phyloP scores from a whole-genome alignment of 1,140 invertebrate species.

The Stenopsyche tienmushanensis region DNA sequence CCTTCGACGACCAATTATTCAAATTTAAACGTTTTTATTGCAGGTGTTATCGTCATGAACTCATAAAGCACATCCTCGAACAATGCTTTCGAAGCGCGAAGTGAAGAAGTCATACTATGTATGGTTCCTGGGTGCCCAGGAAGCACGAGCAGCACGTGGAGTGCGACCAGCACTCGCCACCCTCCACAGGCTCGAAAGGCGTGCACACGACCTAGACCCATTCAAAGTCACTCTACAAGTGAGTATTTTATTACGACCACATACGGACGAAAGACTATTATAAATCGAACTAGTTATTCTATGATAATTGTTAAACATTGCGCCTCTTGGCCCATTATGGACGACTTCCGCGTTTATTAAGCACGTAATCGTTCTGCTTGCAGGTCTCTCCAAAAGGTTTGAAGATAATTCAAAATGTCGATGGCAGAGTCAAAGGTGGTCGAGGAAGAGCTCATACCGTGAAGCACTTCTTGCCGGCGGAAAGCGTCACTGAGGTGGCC shows the following conservation, averaged over 20 bases:
- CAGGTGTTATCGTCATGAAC: too few relatives aligned
- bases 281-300: too few relatives aligned
- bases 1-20: too few relatives aligned
- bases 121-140: slow-evolving; percentile 95
- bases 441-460: slow-evolving; percentile 64
- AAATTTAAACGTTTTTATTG: too few relatives aligned
- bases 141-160: slow-evolving; percentile 85
- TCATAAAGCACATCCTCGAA: neutral
- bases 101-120: slow-evolving; percentile 98
- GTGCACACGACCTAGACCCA: slow-evolving; percentile 83
- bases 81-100: slow-evolving; percentile 65
- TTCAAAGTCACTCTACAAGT: slow-evolving; percentile 90
- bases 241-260: slow-evolving; percentile 41
- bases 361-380: too few relatives aligned
- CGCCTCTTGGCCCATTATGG: too few relatives aligned
- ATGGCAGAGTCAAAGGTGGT: slow-evolving; percentile 45
- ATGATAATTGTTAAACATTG: too few relatives aligned
- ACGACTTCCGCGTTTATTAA: too few relatives aligned
- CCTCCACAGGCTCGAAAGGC: slow-evolving; percentile 78
- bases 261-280: too few relatives aligned
- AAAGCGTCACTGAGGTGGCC: slow-evolving; percentile 85
- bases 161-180: slow-evolving; percentile 79
- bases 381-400: slow-evolving; percentile 91
- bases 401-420: slow-evolving; percentile 85
- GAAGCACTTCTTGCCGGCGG: slow-evolving; percentile 94